These are phyloP conservation scores for Pseudochromis fuscus DNA, from an alignment of 2,797 vertebrate species.

Conservation along the genomic window DNA sequence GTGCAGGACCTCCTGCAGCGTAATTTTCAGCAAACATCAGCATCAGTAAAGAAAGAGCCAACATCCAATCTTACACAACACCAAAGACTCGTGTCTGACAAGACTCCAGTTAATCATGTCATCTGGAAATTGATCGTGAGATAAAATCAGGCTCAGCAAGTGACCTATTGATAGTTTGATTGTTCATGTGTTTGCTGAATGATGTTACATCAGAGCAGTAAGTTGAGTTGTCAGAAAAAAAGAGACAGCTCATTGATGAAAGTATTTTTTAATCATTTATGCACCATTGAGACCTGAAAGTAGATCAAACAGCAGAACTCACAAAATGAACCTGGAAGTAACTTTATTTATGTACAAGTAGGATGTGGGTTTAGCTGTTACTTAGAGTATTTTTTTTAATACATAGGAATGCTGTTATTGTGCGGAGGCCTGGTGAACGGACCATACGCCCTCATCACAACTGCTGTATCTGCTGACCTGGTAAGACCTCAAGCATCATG, in stretches of 20 bases:
- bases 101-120: no score
- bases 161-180: slow-evolving; percentile 5
- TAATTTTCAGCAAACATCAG: neutral
- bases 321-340: neutral
- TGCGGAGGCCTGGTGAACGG: slow-evolving; percentile 96
- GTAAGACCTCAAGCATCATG: slow-evolving; percentile 80
- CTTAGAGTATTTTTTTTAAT: neutral
- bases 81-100: no score
- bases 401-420: slow-evolving; percentile 91
- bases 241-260: no score
- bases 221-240: neutral
- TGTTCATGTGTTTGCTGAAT: slow-evolving; percentile 12
- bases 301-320: accelerated
- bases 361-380: neutral
- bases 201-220: neutral
- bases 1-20: no score
- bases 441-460: slow-evolving; percentile 96
- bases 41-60: no score
- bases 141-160: neutral
- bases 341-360: neutral
- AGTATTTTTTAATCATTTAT: no score
- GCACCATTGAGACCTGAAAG: neutral
- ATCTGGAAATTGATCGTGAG: neutral
- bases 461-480: slow-evolving; percentile 96
- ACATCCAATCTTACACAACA: neutral